Evolutionary conservation across 2,888 invertebrate species (phyloP).

Genomic region (Cephus runcator): DNA sequence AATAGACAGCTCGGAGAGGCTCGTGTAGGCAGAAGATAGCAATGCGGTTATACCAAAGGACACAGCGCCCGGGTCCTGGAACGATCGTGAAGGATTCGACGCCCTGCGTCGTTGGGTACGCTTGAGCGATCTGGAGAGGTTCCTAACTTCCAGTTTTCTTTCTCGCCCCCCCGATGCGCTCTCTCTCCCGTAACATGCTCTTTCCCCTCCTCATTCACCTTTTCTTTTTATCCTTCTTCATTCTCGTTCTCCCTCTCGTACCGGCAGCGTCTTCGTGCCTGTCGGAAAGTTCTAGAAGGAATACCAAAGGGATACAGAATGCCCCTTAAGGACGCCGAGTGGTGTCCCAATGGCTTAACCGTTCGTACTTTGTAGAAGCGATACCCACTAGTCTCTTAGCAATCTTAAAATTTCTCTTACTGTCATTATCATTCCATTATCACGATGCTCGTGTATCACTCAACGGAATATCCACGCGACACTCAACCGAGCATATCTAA

Average conservation of each 20-base stretch:
- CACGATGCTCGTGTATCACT: background rate
- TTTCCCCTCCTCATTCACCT: slow-evolving; percentile 5
- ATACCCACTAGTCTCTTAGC: background rate
- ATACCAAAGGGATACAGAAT: background rate
- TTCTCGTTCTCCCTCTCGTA: background rate
- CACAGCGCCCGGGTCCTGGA: background rate
- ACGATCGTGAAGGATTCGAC: background rate
- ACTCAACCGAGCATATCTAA: background rate
- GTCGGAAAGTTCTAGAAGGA: slow-evolving; percentile 1
- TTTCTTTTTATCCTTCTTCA: background rate
- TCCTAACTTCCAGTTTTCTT: background rate
- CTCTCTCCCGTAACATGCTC: slow-evolving; percentile 6
- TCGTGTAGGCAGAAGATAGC: background rate
- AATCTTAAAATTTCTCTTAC: background rate
- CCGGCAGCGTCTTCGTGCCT: background rate
- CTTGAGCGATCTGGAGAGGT: background rate
- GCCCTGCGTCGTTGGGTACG: background rate
- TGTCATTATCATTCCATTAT: background rate
- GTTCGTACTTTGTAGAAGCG: background rate
- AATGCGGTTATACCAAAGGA: background rate
- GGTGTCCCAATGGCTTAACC: background rate
- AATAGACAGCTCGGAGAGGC: background rate
- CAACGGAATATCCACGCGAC: background rate
- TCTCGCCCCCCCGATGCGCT: background rate
- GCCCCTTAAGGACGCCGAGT: background rate